Evolutionary conservation across 2,113 vertebrate genomes (phyloP).

Genomic region (Herpailurus yagouaroundi): DNA sequence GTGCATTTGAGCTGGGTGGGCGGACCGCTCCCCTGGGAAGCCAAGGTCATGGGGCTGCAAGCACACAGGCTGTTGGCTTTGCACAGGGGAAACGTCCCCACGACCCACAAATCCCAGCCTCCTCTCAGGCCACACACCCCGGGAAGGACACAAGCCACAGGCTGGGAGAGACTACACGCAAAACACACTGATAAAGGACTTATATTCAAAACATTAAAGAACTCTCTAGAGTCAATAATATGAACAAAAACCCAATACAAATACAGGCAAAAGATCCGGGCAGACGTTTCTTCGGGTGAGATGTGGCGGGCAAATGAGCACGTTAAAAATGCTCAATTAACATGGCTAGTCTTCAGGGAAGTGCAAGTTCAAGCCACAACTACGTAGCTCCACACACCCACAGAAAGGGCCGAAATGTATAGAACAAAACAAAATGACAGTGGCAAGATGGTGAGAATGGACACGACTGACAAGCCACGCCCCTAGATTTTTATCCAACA

Average conservation of each 20-base stretch:
- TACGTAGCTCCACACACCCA: no score
- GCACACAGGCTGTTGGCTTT: fast-evolving
- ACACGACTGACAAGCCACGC: fast-evolving
- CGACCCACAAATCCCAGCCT: fast-evolving
- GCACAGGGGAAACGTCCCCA: fast-evolving
- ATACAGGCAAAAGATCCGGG: background rate
- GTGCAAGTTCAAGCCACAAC: background rate
- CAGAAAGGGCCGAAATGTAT: fast-evolving
- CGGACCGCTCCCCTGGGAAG: fast-evolving
- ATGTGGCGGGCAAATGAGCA: fast-evolving
- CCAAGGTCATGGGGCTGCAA: fast-evolving
- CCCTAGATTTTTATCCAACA: fast-evolving
- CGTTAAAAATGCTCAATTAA: fast-evolving
- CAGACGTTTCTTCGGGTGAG: background rate
- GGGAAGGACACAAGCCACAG: background rate
- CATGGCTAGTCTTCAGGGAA: fast-evolving
- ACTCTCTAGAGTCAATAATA: background rate
- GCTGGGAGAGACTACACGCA: fast-evolving
- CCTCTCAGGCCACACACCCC: background rate
- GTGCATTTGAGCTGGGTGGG: fast-evolving
- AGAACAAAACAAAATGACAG: fast-evolving
- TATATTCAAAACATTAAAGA: background rate
- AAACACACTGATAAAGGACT: background rate
- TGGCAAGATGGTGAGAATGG: fast-evolving
- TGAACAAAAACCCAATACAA: background rate